Percentiles rank a stretch among this genome's conserved stretches.
Evolutionary conservation across 2,113 vertebrate species (phyloP).

Genomic region (Myotis yumanensis): DNA sequence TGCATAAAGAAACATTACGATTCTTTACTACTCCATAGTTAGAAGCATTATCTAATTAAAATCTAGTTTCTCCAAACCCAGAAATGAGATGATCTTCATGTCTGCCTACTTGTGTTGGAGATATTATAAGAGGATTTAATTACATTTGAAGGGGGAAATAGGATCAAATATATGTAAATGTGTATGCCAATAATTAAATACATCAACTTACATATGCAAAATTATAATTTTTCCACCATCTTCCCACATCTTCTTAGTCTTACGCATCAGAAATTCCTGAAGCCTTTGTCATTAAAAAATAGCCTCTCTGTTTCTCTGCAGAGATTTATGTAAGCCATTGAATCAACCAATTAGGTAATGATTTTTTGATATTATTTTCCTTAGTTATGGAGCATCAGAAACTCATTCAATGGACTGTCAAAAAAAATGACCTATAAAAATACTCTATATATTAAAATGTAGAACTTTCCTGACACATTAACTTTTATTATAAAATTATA

Average conservation of each 20-base stretch:
- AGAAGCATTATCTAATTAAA: background rate
- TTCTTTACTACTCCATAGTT: background rate
- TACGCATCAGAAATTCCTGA: background rate
- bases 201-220: background rate
- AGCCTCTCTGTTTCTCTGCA: background rate
- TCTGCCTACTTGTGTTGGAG: background rate
- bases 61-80: background rate
- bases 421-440: background rate
- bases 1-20: background rate
- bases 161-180: background rate
- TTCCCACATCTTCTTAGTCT: background rate
- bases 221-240: background rate
- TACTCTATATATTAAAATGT: background rate
- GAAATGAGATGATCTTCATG: background rate
- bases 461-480: background rate
- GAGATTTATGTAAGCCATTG: background rate
- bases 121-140: background rate
- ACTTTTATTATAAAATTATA: slow-evolving; percentile 4
- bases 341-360: background rate
- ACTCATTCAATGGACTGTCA: background rate
- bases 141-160: background rate
- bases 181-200: background rate
- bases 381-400: background rate
- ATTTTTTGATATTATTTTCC: background rate
- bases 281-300: slow-evolving; percentile 3